Base-by-base conservation (phyloP, 1,140 invertebrate species). In the Neelides sp. region DNA sequence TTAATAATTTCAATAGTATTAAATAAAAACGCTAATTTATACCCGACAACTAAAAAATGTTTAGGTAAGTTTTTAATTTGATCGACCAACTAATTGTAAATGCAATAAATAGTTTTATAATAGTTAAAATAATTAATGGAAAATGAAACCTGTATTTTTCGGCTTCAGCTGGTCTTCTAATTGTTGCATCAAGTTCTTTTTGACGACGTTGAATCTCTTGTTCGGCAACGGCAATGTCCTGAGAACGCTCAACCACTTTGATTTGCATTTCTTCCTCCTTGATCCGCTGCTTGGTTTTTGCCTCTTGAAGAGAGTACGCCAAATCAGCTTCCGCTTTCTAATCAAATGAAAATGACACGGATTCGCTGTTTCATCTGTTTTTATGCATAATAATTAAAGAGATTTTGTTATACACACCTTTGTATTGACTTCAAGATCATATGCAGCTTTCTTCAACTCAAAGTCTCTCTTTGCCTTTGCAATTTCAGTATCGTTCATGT, bases 251-350 rank as follows among this genome's bases (percentile, higher is more conserved):
- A 20, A 95, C 83, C 1, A 96, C 90, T 58, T 82, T 82, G 26
- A 95, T 88, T 68, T 95, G 88, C 90, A 95, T 95, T 64, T 94
- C 82, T 67, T 96, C 91, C 63, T 96, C 91, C 70, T 92, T 92
- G 59, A 96, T 95, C 52, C 85, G 75, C 66, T 95, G 92, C 59
- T 91, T 90, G 0, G 90, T 95, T 69, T 95, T 95, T 1, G 91
- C 91, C 22, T 89, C 89, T 77, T 95, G 85, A 0, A 50, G 19
- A 8, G 52, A 84, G 65, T 87, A 95, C 1, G 92, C 90, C 76
- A 96, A 78, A 66, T 96, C 89, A 17, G 91, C 90, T 71, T 93
- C 86, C 24, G 92, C 92, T 78, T 85, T 78, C 73, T 77, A 50
- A 27, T 62, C 64, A 20, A 44, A 53, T 36, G 22, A n/a, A n/a